phyloP scores from a whole-genome alignment of 2,113 vertebrate species.

The Neodontobutis hainanensis region DNA sequence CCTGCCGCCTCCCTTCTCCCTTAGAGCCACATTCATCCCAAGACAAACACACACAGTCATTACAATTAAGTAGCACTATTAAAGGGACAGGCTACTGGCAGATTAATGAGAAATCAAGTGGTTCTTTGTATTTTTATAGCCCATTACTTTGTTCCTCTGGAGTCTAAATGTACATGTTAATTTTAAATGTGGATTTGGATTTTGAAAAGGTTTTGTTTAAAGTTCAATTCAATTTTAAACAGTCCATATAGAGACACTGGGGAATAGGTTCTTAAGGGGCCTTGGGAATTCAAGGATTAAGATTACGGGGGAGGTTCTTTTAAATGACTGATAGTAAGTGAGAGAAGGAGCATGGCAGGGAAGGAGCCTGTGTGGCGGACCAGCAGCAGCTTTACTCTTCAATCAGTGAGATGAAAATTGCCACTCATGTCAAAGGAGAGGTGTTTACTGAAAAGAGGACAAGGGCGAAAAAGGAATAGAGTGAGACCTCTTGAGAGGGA shows the following conservation, averaged over 20 bases:
- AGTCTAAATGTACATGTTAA: constrained; percentile 45
- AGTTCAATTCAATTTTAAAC: constrained; percentile 22
- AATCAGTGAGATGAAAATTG: constrained; percentile 80
- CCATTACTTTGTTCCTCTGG: constrained; percentile 32
- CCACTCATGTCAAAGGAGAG: constrained; percentile 76
- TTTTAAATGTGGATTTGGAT: constrained; percentile 17
- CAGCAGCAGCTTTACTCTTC: constrained; percentile 77
- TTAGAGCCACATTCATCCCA: constrained; percentile 66
- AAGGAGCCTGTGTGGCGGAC: constrained; percentile 81
- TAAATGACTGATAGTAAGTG: constrained; percentile 77
- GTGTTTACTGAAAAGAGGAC: constrained; percentile 75
- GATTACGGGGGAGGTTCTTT: constrained; percentile 70
- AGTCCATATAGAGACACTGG: constrained; percentile 49
- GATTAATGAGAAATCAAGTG: constrained; percentile 68
- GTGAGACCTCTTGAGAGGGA: constrained; percentile 61
- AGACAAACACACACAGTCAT: constrained; percentile 71
- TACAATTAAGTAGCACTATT: constrained; percentile 73
- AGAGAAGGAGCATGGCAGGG: constrained; percentile 69
- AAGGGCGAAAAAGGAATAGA: constrained; percentile 56
- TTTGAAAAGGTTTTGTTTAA: constrained; percentile 11
- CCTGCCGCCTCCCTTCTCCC: constrained; percentile 61
- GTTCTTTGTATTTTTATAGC: constrained; percentile 53
- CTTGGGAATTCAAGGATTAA: constrained; percentile 72
- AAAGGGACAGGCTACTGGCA: constrained; percentile 66
- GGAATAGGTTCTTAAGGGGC: constrained; percentile 56